Evolutionary conservation across 2,797 vertebrate genomes (phyloP).

Genomic region (Mycteria americana): DNA sequence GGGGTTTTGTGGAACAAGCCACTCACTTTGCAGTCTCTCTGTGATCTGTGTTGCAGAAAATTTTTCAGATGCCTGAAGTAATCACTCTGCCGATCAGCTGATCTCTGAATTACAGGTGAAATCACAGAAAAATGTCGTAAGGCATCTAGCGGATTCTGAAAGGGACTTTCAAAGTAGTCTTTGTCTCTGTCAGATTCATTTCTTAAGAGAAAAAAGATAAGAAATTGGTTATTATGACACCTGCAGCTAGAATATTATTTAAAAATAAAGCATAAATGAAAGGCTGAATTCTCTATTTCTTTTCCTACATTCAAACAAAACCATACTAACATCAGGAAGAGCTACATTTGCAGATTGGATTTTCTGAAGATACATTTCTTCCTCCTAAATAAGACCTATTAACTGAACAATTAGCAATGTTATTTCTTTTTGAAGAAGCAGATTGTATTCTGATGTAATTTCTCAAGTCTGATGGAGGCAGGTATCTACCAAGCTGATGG

Average conservation of each 20-base stretch:
- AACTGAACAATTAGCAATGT: background rate
- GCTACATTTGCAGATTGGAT: background rate
- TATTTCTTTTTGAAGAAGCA: background rate
- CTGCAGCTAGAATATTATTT: background rate
- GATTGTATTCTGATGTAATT: background rate
- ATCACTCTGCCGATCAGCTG: background rate
- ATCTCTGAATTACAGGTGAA: background rate
- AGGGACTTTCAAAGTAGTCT: background rate
- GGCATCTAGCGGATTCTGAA: background rate
- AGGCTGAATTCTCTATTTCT: background rate
- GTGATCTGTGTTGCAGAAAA: background rate
- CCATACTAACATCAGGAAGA: accelerated
- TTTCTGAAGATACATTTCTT: background rate
- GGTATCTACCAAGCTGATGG: background rate
- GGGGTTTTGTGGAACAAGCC: background rate
- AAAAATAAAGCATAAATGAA: background rate
- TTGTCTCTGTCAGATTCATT: background rate
- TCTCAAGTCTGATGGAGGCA: background rate
- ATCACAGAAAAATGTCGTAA: background rate
- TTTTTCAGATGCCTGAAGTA: background rate
- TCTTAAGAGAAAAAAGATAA: background rate
- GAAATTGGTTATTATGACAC: background rate
- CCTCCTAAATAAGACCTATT: background rate
- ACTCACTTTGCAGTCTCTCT: background rate
- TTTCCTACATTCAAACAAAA: background rate